Evolutionary conservation across 2,888 invertebrate species (phyloP).

Genomic region (Busseola fusca): DNA sequence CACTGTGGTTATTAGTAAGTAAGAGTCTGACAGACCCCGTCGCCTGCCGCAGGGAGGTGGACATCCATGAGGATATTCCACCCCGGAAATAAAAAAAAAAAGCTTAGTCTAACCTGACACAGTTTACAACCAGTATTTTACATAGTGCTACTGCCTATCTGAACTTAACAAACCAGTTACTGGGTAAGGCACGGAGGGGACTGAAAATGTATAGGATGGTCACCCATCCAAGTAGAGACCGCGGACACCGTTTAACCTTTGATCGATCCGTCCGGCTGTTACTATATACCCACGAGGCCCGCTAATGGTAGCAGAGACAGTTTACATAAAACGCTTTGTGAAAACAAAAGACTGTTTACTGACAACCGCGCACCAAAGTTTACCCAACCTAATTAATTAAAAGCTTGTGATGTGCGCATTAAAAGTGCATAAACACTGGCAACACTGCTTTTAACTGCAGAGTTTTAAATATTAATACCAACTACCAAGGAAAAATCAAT

Average conservation of each 20-base stretch:
- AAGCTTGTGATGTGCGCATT: conserved; percentile 15
- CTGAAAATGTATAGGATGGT: background rate
- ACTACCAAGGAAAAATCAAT: conserved; percentile 6
- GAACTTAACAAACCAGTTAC: background rate
- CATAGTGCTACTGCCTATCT: background rate
- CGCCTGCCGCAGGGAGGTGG: no score
- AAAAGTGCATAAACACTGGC: conserved; percentile 35
- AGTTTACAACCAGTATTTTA: background rate
- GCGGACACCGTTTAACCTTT: background rate
- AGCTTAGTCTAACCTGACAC: background rate
- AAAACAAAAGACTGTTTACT: conserved; percentile 22
- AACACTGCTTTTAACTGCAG: conserved; percentile 11
- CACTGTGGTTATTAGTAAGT: no score
- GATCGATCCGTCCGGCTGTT: background rate
- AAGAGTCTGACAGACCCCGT: no score
- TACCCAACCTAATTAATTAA: conserved; percentile 46
- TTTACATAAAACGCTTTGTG: background rate
- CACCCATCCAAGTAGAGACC: background rate
- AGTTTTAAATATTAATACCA: conserved; percentile 17
- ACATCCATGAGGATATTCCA: no score
- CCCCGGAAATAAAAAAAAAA: no score
- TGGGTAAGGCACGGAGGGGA: background rate
- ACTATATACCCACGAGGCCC: background rate
- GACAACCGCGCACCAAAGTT: conserved; percentile 27
- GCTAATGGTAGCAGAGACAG: background rate